Evolutionary conservation across 2,888 invertebrate genomes (phyloP), one percentile per base, ranked within the genome.

Genomic region (Eristalis arbustorum): DNA sequence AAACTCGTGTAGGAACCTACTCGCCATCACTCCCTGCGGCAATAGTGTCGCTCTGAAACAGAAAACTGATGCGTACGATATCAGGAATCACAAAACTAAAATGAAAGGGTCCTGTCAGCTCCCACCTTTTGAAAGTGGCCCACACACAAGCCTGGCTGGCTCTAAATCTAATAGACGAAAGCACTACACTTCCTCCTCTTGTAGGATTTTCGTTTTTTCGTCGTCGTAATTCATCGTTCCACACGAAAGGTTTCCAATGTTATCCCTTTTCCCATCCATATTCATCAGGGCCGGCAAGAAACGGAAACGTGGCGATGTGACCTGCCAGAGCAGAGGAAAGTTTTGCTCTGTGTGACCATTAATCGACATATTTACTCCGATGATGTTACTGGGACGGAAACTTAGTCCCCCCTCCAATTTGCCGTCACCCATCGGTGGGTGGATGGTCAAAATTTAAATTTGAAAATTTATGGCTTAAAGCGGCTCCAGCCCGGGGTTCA

Each of bases 221-320:
- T 82, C 40, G 72, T 57, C 82, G 67, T 76, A 76, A 76, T 82
- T 82, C 82, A 82, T 82, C 76, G 72, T 76, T 76, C 71, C 76
- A 76, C 76, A 66, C 61, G 76, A 76, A 82, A 82, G 76, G 82
- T 72, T 76, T 82, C 67, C 72, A 72, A 76, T 76, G 82, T 76
- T 76, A 66, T 76, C 75, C 76, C 28, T 72, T 62, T 28, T 69
- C 61, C 76, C 72, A 57, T 82, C 72, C 76, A 82, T 76, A 82
- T 71, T 81, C 80, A 68, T 72, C 76, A 76, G 71, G 68, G 62
- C 68, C 63, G 63, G 37, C 11, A 22, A 22, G 57, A 23, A 69
- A 57, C 34, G 75, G 28, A 56, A 63, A 22, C 56, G 25, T 40
- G 37, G 63, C 40, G 25, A 61, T 69, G 59, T 71, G 34, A 22